Percentiles rank a stretch among this genome's conserved stretches.
Conservation (phyloP, 2,888 invertebrate genomes). For the Malacosoma neustria region DNA sequence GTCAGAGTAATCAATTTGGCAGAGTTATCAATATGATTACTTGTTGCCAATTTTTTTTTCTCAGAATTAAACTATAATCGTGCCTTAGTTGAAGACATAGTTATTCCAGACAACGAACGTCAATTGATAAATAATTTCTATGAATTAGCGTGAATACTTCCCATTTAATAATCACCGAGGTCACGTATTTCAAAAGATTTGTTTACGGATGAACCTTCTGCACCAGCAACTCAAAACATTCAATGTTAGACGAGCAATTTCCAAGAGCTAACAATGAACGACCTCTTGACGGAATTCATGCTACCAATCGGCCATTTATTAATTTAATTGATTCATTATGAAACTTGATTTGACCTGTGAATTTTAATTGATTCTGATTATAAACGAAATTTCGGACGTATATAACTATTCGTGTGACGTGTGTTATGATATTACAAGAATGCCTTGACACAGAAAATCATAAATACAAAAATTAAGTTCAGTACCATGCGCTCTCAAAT, state of each 20-base stretch:
- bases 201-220: constrained; percentile 6
- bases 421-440: too few species aligned
- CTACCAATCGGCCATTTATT: constrained; percentile 29
- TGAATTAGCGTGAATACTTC: constrained; percentile 13
- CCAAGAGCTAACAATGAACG: constrained; percentile 36
- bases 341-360: background rate
- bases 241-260: constrained; percentile 35
- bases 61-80: background rate
- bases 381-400: constrained; percentile 3
- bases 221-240: constrained; percentile 13
- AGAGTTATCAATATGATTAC: too few species aligned
- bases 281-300: constrained; percentile 37
- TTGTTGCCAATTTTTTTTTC: too few species aligned
- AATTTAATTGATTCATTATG: constrained; percentile 31
- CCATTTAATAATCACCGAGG: constrained; percentile 11
- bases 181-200: constrained; percentile 14
- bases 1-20: too few species aligned
- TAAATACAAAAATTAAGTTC: too few species aligned
- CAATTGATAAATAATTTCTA: constrained; percentile 7
- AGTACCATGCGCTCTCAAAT: too few species aligned
- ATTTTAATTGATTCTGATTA: constrained; percentile 4
- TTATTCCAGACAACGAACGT: background rate
- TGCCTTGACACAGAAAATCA: too few species aligned
- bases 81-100: background rate
- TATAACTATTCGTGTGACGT: too few species aligned